Percentiles rank a stretch among this genome's conserved stretches.
These are phyloP conservation scores for Gerris buenoi DNA, from an alignment of 1,140 invertebrate species.

Conservation along the genomic window DNA sequence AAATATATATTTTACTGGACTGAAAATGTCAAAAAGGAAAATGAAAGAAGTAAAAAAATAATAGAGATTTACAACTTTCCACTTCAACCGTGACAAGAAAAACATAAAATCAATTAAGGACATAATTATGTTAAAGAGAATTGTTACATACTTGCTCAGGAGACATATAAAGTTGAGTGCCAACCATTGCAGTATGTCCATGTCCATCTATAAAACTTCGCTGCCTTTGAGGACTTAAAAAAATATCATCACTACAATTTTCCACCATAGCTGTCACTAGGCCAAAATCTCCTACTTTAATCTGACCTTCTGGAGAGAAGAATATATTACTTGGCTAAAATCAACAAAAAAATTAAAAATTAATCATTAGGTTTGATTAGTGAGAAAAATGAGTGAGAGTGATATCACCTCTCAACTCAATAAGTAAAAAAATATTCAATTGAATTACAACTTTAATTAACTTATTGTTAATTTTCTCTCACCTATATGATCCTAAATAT, in stretches of 20 bases:
- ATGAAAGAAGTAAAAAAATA: no score
- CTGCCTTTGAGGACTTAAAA: conserved; percentile 18
- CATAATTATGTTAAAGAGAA: no score
- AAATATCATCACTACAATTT: conserved; percentile 26
- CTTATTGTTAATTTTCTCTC: no score
- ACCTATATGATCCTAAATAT: no score
- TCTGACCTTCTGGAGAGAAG: conserved; percentile 71
- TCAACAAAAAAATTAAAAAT: conserved; percentile 10
- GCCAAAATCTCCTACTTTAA: conserved; percentile 96
- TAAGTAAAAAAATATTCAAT: no score
- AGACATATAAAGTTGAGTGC: conserved; percentile 92
- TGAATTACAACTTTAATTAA: no score
- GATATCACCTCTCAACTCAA: no score
- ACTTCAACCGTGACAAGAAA: no score
- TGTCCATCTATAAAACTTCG: conserved; percentile 18
- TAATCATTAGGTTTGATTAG: conserved; percentile 43
- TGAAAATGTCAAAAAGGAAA: no score
- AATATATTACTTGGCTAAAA: conserved; percentile 87
- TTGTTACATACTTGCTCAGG: conserved; percentile 80
- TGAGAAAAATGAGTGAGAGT: neutral
- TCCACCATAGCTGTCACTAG: conserved; percentile 68
- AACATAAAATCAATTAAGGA: no score
- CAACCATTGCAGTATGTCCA: conserved; percentile 52
- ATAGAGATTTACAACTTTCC: no score
- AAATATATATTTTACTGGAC: no score